Base-by-base conservation (phyloP, 1,140 invertebrate species). In the Drosophila yakuba region DNA sequence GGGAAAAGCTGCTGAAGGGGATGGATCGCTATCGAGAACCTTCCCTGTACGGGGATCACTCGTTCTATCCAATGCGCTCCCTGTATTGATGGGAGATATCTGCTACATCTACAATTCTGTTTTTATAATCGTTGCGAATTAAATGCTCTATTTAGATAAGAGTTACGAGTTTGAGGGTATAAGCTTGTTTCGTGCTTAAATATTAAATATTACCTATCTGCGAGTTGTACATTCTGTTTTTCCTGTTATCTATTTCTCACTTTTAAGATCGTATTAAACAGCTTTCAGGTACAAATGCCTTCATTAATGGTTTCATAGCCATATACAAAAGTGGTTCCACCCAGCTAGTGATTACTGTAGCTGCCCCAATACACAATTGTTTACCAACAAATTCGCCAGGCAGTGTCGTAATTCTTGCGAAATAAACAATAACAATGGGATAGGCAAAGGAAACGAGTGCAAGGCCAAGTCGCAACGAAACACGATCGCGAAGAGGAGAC, bases 391-490 rank as follows among this genome's bases (percentile, higher is more conserved):
- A 35, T 52, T 50, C n/a, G 57, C 32, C 6, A 25, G 17, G 32
- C 45, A 54, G 20, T 60, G 20, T 20, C 58, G 32, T 39, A 56
- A 56, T 56, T 61, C 35, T 56, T 56, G 12, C 12, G 23, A 61
- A 28, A 56, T 41, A 56, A 41, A 41, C 38, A 56, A 56, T 28
- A 43, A 41, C 54, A 56, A 28, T 28, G n/a, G 38, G 6, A 20
- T 41, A 39, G 17, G 17, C 36, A 55, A 12, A 41, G 36, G 20
- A 43, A 56, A 41, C 11, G 38, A 8, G 54, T 56, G 54, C 54
- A 56, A 56, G 54, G 54, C 54, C 54, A 41, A 25, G 23, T 39
- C n/a, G n/a, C 8, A 55, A 11, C 20, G 23, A 56, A 56, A 14
- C 38, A 25, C 23, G 54, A 41, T 56, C 54, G 23, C 20, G 38